Percentiles rank a stretch among this genome's conserved stretches.
Conservation (phyloP, 2,888 invertebrate species). For the Geotrupes spiniger region DNA sequence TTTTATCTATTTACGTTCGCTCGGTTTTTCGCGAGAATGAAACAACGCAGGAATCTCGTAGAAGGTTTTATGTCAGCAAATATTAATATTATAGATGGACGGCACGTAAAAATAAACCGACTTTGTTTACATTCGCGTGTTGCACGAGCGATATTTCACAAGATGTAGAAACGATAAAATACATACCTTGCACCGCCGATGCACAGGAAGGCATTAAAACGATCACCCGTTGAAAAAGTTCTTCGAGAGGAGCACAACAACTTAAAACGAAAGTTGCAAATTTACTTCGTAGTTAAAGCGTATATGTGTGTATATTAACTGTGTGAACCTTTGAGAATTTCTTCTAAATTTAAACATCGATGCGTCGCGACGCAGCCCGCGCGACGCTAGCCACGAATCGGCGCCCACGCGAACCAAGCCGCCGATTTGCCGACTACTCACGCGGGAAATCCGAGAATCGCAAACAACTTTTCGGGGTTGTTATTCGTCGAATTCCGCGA, state of each 20-base stretch:
- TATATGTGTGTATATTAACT: slow-evolving; percentile 14
- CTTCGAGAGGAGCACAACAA: neutral
- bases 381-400: slow-evolving; percentile 27
- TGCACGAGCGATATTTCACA: too few species aligned
- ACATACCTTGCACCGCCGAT: slow-evolving; percentile 27
- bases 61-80: too few species aligned
- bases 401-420: slow-evolving; percentile 20
- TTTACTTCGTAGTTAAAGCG: slow-evolving; percentile 20
- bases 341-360: slow-evolving; percentile 44
- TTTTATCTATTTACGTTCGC: too few species aligned
- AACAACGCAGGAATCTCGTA: too few species aligned
- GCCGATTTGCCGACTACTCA: slow-evolving; percentile 21
- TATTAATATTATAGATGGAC: too few species aligned
- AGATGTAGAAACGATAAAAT: too few species aligned
- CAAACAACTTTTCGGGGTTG: slow-evolving; percentile 13
- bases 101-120: too few species aligned
- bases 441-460: slow-evolving; percentile 26
- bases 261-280: slow-evolving; percentile 22
- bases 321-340: slow-evolving; percentile 29
- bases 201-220: slow-evolving; percentile 28
- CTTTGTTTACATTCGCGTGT: too few species aligned
- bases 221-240: neutral
- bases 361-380: slow-evolving; percentile 31
- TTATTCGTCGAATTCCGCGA: slow-evolving; percentile 10
- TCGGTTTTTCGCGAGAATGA: too few species aligned